Conservation (phyloP, 2,113 vertebrate genomes). For the Colius striatus region DNA sequence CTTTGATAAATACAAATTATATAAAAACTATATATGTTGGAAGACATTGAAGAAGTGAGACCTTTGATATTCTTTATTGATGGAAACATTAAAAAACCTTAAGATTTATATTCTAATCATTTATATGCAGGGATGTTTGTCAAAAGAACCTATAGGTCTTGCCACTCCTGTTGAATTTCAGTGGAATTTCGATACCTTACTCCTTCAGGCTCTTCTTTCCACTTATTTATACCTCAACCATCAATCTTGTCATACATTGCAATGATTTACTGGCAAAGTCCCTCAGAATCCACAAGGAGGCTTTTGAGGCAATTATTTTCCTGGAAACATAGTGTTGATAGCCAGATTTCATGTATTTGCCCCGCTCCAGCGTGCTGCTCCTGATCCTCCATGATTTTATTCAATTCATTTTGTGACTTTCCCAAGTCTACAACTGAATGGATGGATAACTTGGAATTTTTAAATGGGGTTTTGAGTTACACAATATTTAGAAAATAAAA, state of each 20-base stretch:
- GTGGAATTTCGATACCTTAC: neutral
- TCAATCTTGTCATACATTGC: neutral
- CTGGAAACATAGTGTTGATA: neutral
- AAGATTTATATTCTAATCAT: neutral
- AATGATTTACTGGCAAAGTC: neutral
- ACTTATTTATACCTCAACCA: neutral
- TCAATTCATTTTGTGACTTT: neutral
- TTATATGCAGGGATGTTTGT: neutral
- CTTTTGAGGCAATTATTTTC: neutral
- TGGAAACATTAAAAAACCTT: neutral
- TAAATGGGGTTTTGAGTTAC: neutral
- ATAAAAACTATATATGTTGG: no score
- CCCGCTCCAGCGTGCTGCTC: neutral
- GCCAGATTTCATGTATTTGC: neutral
- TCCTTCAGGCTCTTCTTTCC: neutral
- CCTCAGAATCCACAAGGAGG: neutral
- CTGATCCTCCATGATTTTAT: neutral
- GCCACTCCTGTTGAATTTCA: neutral
- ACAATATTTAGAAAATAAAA: neutral
- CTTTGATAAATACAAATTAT: no score
- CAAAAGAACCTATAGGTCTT: neutral
- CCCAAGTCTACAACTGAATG: neutral
- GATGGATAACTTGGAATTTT: neutral
- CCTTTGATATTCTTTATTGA: conserved; percentile 1
- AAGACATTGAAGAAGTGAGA: neutral